Percentiles rank a stretch among this genome's conserved stretches.
phyloP scores from a whole-genome alignment of 1,140 invertebrate species.

The Piezodorus guildinii region DNA sequence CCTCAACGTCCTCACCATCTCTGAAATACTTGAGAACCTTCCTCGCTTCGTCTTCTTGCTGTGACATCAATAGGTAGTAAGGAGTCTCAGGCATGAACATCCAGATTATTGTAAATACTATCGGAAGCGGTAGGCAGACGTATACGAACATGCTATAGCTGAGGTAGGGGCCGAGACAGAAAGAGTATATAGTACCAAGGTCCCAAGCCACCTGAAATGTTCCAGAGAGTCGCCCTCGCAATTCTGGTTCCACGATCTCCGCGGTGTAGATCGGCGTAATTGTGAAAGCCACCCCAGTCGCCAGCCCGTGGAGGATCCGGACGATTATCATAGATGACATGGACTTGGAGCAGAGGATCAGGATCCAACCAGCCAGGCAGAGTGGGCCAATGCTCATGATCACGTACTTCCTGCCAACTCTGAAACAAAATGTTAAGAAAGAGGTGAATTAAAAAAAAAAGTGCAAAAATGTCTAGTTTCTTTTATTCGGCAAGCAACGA shows the following conservation, averaged over 20 bases:
- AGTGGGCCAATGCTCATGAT: too few relatives aligned
- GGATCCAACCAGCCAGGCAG: too few relatives aligned
- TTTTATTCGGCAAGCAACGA: too few relatives aligned
- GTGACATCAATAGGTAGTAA: conserved; percentile 1
- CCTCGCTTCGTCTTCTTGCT: neutral
- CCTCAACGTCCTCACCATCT: neutral
- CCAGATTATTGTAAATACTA: neutral
- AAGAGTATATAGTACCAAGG: conserved; percentile 65
- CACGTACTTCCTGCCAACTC: too few relatives aligned
- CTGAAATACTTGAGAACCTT: neutral
- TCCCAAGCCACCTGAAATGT: conserved; percentile 68
- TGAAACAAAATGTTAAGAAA: too few relatives aligned
- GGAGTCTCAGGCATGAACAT: neutral
- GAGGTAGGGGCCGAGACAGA: conserved; percentile 60
- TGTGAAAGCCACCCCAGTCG: conserved; percentile 61
- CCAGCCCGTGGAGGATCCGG: conserved; percentile 41
- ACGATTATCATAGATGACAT: neutral
- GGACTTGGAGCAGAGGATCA: conserved; percentile 24
- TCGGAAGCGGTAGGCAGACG: conserved; percentile 45
- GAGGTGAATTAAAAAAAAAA: too few relatives aligned
- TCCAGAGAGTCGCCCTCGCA: conserved; percentile 42
- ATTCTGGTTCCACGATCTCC: conserved; percentile 50
- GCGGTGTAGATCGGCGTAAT: conserved; percentile 73
- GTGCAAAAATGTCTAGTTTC: too few relatives aligned
- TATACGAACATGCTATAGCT: conserved; percentile 54